Evolutionary conservation across 2,888 invertebrate genomes (phyloP), one percentile per base, ranked within the genome.

Genomic region (Dicyrtoma fusca): DNA sequence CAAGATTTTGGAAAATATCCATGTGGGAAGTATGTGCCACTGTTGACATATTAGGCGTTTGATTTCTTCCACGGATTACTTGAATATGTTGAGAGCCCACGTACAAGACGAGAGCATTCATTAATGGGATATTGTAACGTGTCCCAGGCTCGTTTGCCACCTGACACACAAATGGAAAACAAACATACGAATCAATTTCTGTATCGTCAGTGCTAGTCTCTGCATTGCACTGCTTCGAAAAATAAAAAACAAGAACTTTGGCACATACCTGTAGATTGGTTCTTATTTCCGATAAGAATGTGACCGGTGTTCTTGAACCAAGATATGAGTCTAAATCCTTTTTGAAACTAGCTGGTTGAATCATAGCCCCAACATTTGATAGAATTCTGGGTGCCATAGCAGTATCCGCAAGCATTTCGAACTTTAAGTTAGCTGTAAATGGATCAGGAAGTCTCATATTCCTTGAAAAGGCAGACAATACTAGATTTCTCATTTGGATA

Each of bases 1-100:
- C 97, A 80, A 99, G 88, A 86, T 97, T 98, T 86, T 99, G 98
- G 88, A 99, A 99, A 81, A 99, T 98, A 84, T 99, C 99, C 97
- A 99, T 99, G 84, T 97, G 98, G 0, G 98, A 92, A 44, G 97
- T 96, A 84, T 98, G 97, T 0, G 96, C 94, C 77, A 99, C 97
- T n/a, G 97, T 97, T 57, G 94, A 91, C 91, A 97, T 96, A 83
- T 92, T 97, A 0, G 97, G 97, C 1, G 94, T 91, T 81, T 92
- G 91, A 61, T 94, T 92, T 84, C 97, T 97, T 81, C 89, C 89
- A 75, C 97, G 89, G 77, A 99, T 95, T 83, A 91, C 89, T 2
- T 90, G 88, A 81, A 99, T 98, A 4, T 98, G 98, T 84, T 97
- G 95, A 0, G 94, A 95, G 47, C 99, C 99, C 71, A 99, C 98